phyloP scores from a whole-genome alignment of 2,888 invertebrate genomes.

The Andricus curvator region DNA sequence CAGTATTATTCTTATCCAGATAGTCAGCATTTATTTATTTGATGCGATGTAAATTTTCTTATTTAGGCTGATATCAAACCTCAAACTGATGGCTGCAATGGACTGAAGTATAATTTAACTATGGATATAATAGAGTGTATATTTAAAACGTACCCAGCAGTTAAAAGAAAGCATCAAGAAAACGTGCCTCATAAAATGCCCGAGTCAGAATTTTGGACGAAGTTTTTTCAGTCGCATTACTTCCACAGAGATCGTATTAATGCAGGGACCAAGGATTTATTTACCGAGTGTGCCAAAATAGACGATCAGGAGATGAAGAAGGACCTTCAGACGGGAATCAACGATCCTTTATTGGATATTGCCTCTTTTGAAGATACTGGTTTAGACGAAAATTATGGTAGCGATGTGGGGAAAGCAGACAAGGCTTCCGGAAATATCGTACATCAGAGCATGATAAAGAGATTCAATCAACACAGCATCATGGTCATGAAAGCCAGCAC shows the following conservation, averaged over 20 bases:
- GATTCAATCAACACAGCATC: conserved; percentile 98
- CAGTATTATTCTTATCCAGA: neutral
- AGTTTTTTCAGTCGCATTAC: conserved; percentile 99
- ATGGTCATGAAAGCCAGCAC: conserved; percentile 85
- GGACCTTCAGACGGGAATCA: conserved; percentile 88
- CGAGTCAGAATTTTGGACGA: conserved; percentile 99
- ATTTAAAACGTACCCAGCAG: conserved; percentile 99
- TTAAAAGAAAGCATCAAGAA: conserved; percentile 97
- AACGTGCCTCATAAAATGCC: conserved; percentile 97
- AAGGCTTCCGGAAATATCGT: conserved; percentile 83
- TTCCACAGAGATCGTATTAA: conserved; percentile 96
- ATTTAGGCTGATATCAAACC: conserved; percentile 97
- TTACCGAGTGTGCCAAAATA: conserved; percentile 97
- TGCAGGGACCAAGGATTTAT: conserved; percentile 95
- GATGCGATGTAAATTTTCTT: conserved; percentile 24
- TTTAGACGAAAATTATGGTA: conserved; percentile 84
- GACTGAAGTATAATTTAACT: conserved; percentile 97
- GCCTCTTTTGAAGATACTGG: conserved; percentile 88
- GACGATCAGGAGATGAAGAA: conserved; percentile 91
- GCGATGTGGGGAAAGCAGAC: conserved; percentile 75
- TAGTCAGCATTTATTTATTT: neutral
- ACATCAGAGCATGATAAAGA: conserved; percentile 95
- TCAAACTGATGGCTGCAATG: conserved; percentile 97
- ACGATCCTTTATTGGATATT: conserved; percentile 91
- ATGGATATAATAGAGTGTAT: conserved; percentile 98